Conservation (phyloP, 2,113 vertebrate species). For the Amia ocellicauda region DNA sequence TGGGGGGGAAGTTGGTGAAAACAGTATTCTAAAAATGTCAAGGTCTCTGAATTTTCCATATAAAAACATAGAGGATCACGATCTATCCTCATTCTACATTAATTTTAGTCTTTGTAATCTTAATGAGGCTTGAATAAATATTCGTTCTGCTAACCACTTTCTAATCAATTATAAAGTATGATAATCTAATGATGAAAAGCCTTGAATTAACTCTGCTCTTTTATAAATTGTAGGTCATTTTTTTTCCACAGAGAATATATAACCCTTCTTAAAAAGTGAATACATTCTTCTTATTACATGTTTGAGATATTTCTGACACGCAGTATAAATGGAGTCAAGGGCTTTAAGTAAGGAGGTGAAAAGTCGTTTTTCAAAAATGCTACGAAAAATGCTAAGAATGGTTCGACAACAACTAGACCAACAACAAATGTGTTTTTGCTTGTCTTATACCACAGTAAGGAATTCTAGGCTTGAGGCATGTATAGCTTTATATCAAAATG, state of each 20-base stretch:
- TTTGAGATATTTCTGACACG: too few species aligned
- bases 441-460: too few species aligned
- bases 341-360: too few species aligned
- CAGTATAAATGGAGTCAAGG: too few species aligned
- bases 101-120: constrained; percentile 21
- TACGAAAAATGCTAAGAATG: too few species aligned
- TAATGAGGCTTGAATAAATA: constrained; percentile 33
- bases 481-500: too few species aligned
- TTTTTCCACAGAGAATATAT: constrained; percentile 17
- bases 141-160: constrained; percentile 19
- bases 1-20: too few species aligned
- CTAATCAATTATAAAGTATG: constrained; percentile 30
- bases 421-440: too few species aligned
- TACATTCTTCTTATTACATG: too few species aligned
- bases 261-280: constrained; percentile 16
- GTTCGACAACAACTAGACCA: too few species aligned
- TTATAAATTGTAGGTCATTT: constrained; percentile 26
- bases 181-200: constrained; percentile 26
- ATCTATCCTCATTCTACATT: constrained; percentile 6
- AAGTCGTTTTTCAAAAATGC: too few species aligned
- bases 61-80: constrained; percentile 5
- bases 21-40: background rate
- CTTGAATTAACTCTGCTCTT: constrained; percentile 22
- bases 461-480: too few species aligned
- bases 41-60: constrained; percentile 5